Conservation (phyloP, 1,140 invertebrate genomes). For the Aphaenogaster rudis region DNA sequence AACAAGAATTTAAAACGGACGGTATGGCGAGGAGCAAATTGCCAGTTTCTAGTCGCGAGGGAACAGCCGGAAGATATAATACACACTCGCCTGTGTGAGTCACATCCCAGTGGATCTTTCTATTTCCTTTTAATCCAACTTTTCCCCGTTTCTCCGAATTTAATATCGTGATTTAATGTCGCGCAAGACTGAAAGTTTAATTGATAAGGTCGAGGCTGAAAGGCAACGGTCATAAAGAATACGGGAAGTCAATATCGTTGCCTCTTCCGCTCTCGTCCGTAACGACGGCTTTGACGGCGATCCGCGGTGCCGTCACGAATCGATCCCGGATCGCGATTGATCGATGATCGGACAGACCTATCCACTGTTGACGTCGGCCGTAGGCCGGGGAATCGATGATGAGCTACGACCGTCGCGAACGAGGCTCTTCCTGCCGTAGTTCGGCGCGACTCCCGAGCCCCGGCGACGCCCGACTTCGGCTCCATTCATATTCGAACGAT, state of each 20-base stretch:
- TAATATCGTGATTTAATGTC: background rate
- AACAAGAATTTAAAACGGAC: background rate
- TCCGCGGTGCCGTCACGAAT: background rate
- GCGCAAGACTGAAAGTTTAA: background rate
- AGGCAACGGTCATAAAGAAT: background rate
- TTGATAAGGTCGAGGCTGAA: conserved; percentile 5
- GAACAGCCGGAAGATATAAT: background rate
- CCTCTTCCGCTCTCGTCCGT: background rate
- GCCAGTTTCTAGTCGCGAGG: background rate
- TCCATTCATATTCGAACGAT: conserved; percentile 53
- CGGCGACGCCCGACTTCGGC: conserved; percentile 25
- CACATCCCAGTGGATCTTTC: background rate
- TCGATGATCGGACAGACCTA: conserved; percentile 44
- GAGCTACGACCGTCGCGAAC: conserved; percentile 42
- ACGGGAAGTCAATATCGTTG: background rate
- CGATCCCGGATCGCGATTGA: conserved; percentile 32
- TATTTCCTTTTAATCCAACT: background rate
- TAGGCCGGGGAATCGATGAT: conserved; percentile 38
- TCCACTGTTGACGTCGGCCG: background rate
- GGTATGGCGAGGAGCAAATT: background rate
- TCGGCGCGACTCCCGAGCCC: background rate
- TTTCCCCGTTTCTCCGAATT: background rate
- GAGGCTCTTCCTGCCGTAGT: conserved; percentile 51
- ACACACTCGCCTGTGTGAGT: background rate
- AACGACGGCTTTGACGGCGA: conserved; percentile 10